Percentiles rank a stretch among this genome's conserved stretches.
Evolutionary conservation across 1,140 invertebrate species (phyloP).

Genomic region (Platyscapa corneri): DNA sequence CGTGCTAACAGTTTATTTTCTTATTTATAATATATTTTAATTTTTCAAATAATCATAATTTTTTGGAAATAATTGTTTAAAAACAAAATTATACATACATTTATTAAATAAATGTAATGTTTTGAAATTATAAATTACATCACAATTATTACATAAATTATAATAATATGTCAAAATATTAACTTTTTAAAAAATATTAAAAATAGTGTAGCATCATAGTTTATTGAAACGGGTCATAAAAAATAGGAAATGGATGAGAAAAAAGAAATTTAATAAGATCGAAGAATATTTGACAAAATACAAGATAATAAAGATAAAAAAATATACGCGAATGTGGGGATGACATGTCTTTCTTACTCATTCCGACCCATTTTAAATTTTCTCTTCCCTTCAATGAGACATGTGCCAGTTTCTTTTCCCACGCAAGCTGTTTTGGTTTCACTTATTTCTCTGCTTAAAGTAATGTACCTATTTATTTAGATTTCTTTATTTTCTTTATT

Average conservation of each 20-base stretch:
- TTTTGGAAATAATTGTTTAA: no score
- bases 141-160: no score
- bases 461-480: constrained; percentile 50
- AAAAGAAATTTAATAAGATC: background rate
- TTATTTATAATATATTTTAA: no score
- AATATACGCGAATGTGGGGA: constrained; percentile 70
- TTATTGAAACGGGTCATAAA: background rate
- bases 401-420: constrained; percentile 22
- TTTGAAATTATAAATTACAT: no score
- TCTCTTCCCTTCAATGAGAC: constrained; percentile 46
- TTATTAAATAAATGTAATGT: no score
- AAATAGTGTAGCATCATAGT: constrained; percentile 5
- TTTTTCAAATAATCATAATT: no score
- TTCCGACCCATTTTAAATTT: constrained; percentile 21
- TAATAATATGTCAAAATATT: no score
- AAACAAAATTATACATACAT: no score
- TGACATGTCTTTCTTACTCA: constrained; percentile 43
- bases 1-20: no score
- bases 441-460: constrained; percentile 24
- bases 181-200: background rate
- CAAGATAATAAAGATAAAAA: constrained; percentile 72
- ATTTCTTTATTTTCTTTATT: constrained; percentile 39
- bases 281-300: constrained; percentile 12
- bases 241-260: background rate
- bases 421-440: background rate